Base-by-base conservation (phyloP, 1,140 invertebrate species). In the Zaprionus taronus region DNA sequence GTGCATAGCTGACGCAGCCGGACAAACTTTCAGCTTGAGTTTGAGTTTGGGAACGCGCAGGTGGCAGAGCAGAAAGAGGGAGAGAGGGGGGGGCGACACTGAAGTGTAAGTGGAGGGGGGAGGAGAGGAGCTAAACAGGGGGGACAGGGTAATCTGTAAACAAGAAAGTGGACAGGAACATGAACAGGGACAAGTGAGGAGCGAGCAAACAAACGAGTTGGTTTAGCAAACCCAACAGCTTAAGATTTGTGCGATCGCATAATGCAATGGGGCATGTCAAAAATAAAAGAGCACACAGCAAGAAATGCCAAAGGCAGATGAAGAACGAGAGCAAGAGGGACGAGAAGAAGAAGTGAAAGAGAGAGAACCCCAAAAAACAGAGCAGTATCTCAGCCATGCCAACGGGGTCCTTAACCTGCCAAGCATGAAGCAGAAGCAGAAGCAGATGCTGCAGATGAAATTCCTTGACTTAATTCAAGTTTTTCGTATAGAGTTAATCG, bases 1-100 rank as follows among this genome's bases (percentile, higher is more conserved):
- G 81, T 84, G 81, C 80, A 86, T 69, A 63, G 67, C 70, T 78
- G 83, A 87, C 65, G 75, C 77, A 72, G 81, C 76, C 38, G 56
- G 62, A 72, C 68, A 60, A 76, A 76, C 31, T 76, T 71, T 72
- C 20, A 72, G 69, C 34, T 31, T 53, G 68, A 68, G 82, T 72
- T 64, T 60, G 20, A 65, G 68, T 44, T 38, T 61, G 68, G 62
- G 75, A 76, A 67, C 67, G 61, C 64, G 61, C 82, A 77, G 68
- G 66, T 28, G 11, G 7, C 26, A 20, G 57, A 20, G 57, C 17
- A 51, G 20, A 24, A 15, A 2, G 11, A 22, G 12, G n/a, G n/a
- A 12, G 11, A 22, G 20, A n/a, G 17, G 5, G 17, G 2, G 34
- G 1, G 34, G 6, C 2, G 24, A 12, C 24, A 26, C 24, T 26